Percentiles rank a stretch among this genome's conserved stretches.
These are phyloP conservation scores for Acropternis orthonyx DNA, from an alignment of 2,797 vertebrate genomes.

Conservation along the genomic window DNA sequence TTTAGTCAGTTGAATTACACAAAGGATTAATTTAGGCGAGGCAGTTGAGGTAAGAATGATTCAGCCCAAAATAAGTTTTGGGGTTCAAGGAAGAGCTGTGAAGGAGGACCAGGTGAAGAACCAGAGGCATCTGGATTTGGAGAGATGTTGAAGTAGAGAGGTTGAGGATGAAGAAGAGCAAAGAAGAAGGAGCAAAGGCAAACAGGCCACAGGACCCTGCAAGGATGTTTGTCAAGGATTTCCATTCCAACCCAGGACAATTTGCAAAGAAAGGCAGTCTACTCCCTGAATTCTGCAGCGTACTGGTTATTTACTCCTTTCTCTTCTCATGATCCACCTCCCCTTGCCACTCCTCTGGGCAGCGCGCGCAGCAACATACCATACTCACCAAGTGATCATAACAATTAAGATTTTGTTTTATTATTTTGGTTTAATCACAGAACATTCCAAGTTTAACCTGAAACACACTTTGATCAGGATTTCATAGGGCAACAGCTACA, in stretches of 20 bases:
- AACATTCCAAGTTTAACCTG: background rate
- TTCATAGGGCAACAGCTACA: background rate
- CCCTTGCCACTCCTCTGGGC: background rate
- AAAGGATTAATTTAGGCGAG: constrained; percentile 51
- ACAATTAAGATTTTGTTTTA: background rate
- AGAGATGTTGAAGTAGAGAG: background rate
- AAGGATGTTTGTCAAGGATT: background rate
- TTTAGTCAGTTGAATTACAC: constrained; percentile 54
- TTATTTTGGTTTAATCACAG: background rate
- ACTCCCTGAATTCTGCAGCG: background rate
- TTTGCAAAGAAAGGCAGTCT: background rate
- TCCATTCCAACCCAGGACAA: background rate
- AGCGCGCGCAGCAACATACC: background rate
- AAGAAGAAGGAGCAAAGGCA: background rate
- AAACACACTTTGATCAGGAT: background rate
- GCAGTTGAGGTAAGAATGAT: constrained; percentile 34
- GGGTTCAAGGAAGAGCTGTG: background rate
- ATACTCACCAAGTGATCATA: background rate
- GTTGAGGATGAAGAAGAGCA: rapidly evolving
- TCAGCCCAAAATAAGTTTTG: constrained; percentile 39
- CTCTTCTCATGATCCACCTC: background rate
- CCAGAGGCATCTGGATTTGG: background rate
- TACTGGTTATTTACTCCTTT: background rate
- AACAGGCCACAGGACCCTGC: background rate
- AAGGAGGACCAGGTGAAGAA: background rate